phyloP scores from a whole-genome alignment of 2,113 vertebrate genomes.

The Nycticorax nycticorax region DNA sequence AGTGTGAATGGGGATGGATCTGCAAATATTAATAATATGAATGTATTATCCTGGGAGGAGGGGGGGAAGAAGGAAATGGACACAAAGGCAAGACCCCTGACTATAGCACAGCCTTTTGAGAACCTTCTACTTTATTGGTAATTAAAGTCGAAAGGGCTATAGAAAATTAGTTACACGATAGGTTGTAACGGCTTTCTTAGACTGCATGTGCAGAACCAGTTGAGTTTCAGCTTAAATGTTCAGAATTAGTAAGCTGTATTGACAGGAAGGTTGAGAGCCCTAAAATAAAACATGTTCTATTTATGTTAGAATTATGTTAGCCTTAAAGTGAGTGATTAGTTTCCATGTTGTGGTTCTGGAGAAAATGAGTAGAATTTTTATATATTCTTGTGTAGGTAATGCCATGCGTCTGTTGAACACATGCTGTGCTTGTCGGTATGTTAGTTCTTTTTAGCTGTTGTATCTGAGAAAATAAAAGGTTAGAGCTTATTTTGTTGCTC shows the following conservation, averaged over 20 bases:
- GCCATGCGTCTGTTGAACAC: neutral
- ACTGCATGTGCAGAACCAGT: neutral
- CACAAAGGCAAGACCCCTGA: neutral
- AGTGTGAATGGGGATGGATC: neutral
- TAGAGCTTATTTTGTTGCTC: neutral
- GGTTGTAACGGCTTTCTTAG: neutral
- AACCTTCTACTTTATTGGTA: neutral
- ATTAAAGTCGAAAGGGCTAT: neutral
- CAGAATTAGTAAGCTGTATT: neutral
- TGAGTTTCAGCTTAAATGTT: neutral
- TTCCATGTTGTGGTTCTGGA: neutral
- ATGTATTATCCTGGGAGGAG: neutral
- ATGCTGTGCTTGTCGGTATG: neutral
- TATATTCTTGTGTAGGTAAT: neutral
- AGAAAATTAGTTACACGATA: neutral
- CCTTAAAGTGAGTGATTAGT: neutral
- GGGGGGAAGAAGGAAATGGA: neutral
- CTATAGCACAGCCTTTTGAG: neutral
- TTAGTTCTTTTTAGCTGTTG: neutral
- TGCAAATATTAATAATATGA: neutral
- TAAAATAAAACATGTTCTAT: neutral
- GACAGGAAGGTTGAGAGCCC: neutral
- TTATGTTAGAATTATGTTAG: neutral
- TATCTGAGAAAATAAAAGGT: neutral
- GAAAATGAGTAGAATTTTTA: neutral